Evolutionary conservation across 2,113 vertebrate species (phyloP).

Genomic region (Pimephales promelas): DNA sequence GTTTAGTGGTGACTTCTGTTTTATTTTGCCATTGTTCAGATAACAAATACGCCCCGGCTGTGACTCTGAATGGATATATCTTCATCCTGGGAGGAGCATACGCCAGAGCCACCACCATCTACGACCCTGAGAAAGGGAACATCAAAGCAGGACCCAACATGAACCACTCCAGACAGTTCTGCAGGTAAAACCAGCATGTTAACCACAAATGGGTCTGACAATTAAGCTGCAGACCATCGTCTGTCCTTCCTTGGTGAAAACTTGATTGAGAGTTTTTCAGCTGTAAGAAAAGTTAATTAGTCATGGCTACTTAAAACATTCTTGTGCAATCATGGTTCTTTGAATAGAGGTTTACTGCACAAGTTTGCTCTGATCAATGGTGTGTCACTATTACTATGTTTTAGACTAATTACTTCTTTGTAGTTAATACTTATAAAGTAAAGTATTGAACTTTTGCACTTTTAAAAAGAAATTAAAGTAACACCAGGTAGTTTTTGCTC

Average conservation of each 20-base stretch:
- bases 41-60: constrained; percentile 97
- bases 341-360: neutral
- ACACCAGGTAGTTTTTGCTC: no score
- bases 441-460: neutral
- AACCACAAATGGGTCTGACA: neutral
- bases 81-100: constrained; percentile 99
- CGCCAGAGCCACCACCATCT: constrained; percentile 97
- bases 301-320: neutral
- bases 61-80: constrained; percentile 95
- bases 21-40: constrained; percentile 72
- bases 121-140: constrained; percentile 98
- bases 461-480: no score
- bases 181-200: constrained; percentile 84
- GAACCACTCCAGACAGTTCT: constrained; percentile 99
- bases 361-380: neutral
- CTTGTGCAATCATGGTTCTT: neutral
- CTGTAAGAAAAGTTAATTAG: neutral
- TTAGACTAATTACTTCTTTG: neutral
- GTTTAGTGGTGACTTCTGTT: neutral
- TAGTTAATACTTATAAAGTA: neutral
- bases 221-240: neutral
- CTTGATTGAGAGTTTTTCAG: neutral
- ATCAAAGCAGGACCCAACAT: constrained; percentile 99
- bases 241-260: neutral
- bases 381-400: neutral